These are phyloP conservation scores for Drosophila subsilvestris DNA, from an alignment of 2,888 invertebrate genomes.

Conservation along the genomic window DNA sequence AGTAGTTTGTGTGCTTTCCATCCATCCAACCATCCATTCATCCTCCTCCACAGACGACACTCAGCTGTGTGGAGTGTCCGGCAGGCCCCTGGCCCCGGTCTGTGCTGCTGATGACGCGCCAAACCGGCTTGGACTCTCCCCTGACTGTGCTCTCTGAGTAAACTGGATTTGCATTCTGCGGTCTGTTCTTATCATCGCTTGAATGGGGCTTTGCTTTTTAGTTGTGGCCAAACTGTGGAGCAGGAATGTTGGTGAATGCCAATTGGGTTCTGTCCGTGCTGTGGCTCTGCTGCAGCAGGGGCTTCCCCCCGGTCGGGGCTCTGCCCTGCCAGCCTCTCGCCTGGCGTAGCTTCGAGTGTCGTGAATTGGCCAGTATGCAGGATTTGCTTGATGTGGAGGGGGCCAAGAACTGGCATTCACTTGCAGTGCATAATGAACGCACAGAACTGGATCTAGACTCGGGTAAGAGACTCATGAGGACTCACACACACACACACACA, in stretches of 20 bases:
- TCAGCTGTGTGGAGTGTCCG: constrained; percentile 40
- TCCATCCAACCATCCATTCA: background rate
- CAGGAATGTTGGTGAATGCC: constrained; percentile 54
- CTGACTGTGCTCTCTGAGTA: background rate
- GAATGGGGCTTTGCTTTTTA: constrained; percentile 23
- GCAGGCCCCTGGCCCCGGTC: constrained; percentile 29
- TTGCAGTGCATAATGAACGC: constrained; percentile 59
- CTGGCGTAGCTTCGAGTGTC: constrained; percentile 53
- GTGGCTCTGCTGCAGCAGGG: constrained; percentile 35
- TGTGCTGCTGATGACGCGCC: constrained; percentile 35
- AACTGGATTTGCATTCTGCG: constrained; percentile 51
- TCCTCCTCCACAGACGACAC: constrained; percentile 9
- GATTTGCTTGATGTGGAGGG: constrained; percentile 41
- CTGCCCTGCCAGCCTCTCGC: constrained; percentile 44
- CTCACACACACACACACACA: background rate
- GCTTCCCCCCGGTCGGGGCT: constrained; percentile 7
- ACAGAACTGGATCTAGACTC: constrained; percentile 41
- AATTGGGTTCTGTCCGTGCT: constrained; percentile 27
- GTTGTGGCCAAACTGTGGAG: constrained; percentile 45
- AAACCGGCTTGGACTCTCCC: constrained; percentile 53
- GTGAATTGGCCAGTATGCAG: constrained; percentile 55
- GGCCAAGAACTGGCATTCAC: constrained; percentile 47
- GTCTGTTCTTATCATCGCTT: constrained; percentile 42
- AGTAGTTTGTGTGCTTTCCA: constrained; percentile 3
- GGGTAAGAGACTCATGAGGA: constrained; percentile 29